Conservation (phyloP, 2,113 vertebrate genomes). For the Rhinoptilus africanus region DNA sequence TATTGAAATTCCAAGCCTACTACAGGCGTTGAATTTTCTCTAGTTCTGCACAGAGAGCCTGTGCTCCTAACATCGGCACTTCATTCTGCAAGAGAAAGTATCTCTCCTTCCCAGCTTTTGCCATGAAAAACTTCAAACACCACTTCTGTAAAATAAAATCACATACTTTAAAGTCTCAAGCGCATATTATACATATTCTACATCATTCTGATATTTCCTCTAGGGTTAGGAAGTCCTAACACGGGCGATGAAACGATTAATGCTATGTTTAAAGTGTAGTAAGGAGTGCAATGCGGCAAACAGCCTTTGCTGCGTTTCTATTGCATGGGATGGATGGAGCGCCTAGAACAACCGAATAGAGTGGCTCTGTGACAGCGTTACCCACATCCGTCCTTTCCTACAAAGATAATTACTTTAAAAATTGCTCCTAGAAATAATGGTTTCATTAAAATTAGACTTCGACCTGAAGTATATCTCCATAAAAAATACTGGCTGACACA, state of each 20-base stretch:
- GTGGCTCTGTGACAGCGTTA: background rate
- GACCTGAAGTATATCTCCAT: slow-evolving; percentile 22
- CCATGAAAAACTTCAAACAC: background rate
- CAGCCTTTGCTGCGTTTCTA: background rate
- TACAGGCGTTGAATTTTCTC: background rate
- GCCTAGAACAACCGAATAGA: background rate
- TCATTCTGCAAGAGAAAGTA: background rate
- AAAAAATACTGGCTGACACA: slow-evolving; percentile 30
- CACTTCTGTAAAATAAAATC: background rate
- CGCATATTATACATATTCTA: background rate
- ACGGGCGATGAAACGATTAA: background rate
- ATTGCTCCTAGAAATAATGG: background rate
- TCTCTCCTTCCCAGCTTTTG: background rate
- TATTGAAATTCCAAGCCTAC: background rate
- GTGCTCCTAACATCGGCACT: background rate
- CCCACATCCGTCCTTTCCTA: background rate
- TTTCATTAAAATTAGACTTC: slow-evolving; percentile 24
- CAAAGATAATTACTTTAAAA: background rate
- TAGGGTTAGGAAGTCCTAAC: slow-evolving; percentile 17
- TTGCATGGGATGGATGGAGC: background rate
- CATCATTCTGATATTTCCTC: background rate
- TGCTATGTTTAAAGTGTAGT: slow-evolving; percentile 1
- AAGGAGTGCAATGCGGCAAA: background rate
- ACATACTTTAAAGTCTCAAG: background rate
- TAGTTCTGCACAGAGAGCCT: background rate